Evolutionary conservation across 2,113 vertebrate genomes (phyloP).

Genomic region (Gasterosteus aculeatus): DNA sequence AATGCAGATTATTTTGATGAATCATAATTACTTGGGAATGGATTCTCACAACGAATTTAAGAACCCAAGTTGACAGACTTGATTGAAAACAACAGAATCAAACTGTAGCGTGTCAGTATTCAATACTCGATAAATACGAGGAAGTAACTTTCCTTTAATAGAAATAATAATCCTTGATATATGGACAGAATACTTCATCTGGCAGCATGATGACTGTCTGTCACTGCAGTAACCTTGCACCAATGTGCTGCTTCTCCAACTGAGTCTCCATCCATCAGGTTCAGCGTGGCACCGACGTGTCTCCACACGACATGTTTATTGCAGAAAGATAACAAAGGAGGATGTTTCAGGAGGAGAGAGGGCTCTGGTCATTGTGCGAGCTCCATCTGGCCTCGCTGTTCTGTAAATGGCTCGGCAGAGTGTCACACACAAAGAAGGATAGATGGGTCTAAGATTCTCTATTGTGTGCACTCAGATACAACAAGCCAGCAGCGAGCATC

Average conservation of each 20-base stretch:
- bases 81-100: background rate
- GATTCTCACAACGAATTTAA: background rate
- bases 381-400: conserved; percentile 12
- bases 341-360: conserved; percentile 19
- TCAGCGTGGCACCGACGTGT: conserved; percentile 9
- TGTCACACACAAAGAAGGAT: conserved; percentile 45
- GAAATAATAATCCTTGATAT: background rate
- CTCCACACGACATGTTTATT: background rate
- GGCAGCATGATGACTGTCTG: background rate
- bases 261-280: conserved; percentile 9
- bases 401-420: conserved; percentile 24
- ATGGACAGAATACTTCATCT: background rate
- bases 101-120: background rate
- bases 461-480: background rate
- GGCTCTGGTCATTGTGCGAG: conserved; percentile 12
- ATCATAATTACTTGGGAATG: background rate
- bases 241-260: background rate
- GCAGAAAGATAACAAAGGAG: conserved; percentile 25
- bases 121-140: background rate
- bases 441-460: conserved; percentile 18
- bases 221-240: background rate
- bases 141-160: too few relatives aligned
- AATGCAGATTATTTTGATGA: background rate
- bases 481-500: background rate
- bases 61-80: background rate